Base-by-base conservation (phyloP, 2,797 vertebrate species). In the Avahi laniger region DNA sequence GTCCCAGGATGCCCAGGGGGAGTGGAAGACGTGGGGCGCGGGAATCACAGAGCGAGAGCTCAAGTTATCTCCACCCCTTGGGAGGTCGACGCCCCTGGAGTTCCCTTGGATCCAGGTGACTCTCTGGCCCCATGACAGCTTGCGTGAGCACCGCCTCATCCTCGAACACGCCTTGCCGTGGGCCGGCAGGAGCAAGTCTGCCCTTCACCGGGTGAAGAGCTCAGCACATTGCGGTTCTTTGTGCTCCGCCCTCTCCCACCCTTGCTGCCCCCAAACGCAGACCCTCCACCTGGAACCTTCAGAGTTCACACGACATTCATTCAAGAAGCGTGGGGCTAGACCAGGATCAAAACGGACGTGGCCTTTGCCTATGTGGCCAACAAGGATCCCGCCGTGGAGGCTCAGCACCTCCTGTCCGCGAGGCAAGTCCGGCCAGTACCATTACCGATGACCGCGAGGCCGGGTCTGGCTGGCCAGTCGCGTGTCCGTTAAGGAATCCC, bases 11-110 rank as follows among this genome's bases (percentile, higher is more conserved):
- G 30, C 17, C 52, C 24, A 10, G 33, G 0, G 65, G 4, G 35
- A 38, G 59, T 11, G 2, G 67, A 63, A 17, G 41, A 75, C 33
- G 15, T 26, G 38, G 46, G 38, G 24, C 22, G 30, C 0, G 41
- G 35, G 46, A 20, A 33, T 59, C 46, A 48, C 35, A 30, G 35
- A 30, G 38, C 0, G 0, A 18, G 22, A 20, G 22, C 20, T 12
- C 35, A 3, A 4, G 30, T 33, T 50, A 7, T 5, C 5, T 30
- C 10, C 3, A 26, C 6, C 59, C 17, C 20, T 33, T 30, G 43
- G 41, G 72, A 38, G 52, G 10, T 72, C 15, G 11, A 67, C n/a
- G 70, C 50, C n/a, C 33, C 22, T 26, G 7, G 12, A 41, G 28
- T 0, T 0, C 28, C 50, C 65, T 15, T 59, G 30, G 43, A 11